Base-by-base conservation (phyloP, 2,113 vertebrate genomes). In the Urocitellus parryii region DNA sequence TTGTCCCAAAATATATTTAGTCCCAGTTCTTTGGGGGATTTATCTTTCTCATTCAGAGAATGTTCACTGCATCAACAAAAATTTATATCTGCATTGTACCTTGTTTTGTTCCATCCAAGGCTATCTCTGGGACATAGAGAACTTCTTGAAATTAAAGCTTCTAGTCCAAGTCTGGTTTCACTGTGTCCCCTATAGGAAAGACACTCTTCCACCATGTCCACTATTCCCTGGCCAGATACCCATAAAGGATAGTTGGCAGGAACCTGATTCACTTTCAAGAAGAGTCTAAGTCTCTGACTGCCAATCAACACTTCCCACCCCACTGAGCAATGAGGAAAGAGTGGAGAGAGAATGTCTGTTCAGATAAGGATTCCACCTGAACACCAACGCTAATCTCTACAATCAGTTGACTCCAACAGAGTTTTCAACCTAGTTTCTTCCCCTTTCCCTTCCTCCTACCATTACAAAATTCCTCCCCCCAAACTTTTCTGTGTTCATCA, bases 21-120 rank as follows among this genome's bases (percentile, higher is more conserved):
- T 16, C 72, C 25, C 42, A 53, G 73, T 27, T 92, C 25, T 88
- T 67, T 42, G 68, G 37, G 81, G 8, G 37, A 74, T 61, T 80
- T 83, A 70, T 91, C 61, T 96, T 65, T 58, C 45, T 77, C 82
- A 84, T 74, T 67, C 68, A 92, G 4, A 67, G 88, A 8, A 70
- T 56, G 53, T 92, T 94, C 25, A 42, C 27, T 25, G 25, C 12
- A 82, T 48, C 14, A 25, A 34, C 29, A 82, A 70, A 65, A 39
- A 25, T 42, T 63, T 5, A n/a, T 58, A 61, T 61, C 63, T 77
- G 56, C 39, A 25, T 77, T 51, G 61, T 67, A 51, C 39, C 68
- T 74, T 27, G 5, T 4, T 73, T 77, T 63, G 22, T 65, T 85
- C 81, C 48, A 63, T 85, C 27, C 3, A 39, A 96, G 48, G 29